Evolutionary conservation across 2,113 vertebrate genomes (phyloP).

Genomic region (Pygoscelis antarcticus): DNA sequence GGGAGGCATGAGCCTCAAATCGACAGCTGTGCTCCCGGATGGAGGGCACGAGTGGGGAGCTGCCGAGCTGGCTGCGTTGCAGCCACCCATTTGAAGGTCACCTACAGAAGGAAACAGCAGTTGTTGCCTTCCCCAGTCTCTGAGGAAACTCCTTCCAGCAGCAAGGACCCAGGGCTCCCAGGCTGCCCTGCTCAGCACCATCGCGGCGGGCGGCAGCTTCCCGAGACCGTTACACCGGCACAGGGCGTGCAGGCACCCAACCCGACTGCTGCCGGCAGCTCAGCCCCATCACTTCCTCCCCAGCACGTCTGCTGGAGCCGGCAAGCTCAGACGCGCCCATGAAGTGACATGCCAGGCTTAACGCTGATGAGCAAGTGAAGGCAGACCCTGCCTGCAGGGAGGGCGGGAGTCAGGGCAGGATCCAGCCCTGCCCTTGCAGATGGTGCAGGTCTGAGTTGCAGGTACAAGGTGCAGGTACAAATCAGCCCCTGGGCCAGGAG

Average conservation of each 20-base stretch:
- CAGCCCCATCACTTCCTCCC: background rate
- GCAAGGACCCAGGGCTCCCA: accelerated
- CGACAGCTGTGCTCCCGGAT: accelerated
- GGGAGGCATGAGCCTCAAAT: background rate
- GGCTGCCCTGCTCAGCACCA: background rate
- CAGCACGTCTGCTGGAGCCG: accelerated
- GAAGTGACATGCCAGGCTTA: accelerated
- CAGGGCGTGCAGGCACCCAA: accelerated
- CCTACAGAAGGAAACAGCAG: background rate
- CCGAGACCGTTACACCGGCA: accelerated
- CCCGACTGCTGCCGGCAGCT: background rate
- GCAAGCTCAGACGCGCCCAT: accelerated
- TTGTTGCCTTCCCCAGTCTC: background rate
- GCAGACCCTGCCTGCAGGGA: background rate
- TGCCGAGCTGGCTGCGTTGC: background rate
- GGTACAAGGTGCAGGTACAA: background rate
- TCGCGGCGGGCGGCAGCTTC: accelerated
- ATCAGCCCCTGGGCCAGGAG: background rate
- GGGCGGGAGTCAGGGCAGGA: accelerated
- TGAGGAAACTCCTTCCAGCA: background rate
- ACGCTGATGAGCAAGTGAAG: background rate
- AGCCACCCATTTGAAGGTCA: background rate
- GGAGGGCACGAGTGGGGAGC: background rate
- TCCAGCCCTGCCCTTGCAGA: background rate
- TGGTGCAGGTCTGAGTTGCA: background rate